Evolutionary conservation across 2,797 vertebrate genomes (phyloP).

Genomic region (Pseudocheirus occidentalis): DNA sequence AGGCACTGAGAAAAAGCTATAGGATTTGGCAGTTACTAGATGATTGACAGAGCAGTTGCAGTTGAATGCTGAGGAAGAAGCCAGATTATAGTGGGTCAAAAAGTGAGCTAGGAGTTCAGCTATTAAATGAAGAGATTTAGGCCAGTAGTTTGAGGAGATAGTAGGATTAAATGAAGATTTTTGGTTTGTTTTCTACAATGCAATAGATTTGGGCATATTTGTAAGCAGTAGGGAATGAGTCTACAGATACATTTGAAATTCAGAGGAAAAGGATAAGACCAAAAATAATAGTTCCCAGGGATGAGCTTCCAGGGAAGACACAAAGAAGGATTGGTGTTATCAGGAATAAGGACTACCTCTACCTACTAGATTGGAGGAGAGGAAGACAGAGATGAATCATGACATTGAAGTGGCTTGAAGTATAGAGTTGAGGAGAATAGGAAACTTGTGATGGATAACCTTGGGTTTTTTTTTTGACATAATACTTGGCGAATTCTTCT

Average conservation of each 20-base stretch:
- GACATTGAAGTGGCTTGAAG: not conserved
- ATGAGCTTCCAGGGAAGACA: not conserved
- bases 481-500: not conserved
- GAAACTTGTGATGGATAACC: not conserved
- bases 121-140: not conserved
- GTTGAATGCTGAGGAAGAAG: not conserved
- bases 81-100: not conserved
- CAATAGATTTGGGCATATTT: not conserved
- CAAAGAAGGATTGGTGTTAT: not conserved
- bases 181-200: not conserved
- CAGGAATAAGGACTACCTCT: not conserved
- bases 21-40: not conserved
- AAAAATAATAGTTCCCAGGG: not conserved
- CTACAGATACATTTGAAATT: not conserved
- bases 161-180: not conserved
- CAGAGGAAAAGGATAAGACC: not conserved
- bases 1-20: not conserved
- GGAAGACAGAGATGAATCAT: not conserved
- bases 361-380: not conserved
- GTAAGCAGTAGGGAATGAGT: not conserved
- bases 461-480: no score
- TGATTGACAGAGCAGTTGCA: not conserved
- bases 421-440: not conserved
- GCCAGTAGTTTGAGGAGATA: not conserved
- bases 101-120: not conserved